phyloP scores from a whole-genome alignment of 1,140 invertebrate species.

The Elymnias hypermnestra region DNA sequence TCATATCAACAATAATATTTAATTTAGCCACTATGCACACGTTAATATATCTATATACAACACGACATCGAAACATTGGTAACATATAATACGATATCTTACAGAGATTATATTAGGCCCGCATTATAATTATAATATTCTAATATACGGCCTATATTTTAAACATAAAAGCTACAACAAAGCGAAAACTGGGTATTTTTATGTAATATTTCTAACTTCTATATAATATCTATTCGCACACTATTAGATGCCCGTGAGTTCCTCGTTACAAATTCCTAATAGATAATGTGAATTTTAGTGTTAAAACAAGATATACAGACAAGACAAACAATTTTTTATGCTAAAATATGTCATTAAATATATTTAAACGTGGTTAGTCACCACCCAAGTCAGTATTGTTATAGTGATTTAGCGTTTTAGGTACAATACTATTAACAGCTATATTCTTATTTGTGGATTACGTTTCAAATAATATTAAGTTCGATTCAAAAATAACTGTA shows the following conservation, averaged over 20 bases:
- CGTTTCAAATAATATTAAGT: too few species aligned
- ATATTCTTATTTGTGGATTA: too few species aligned
- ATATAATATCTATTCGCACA: neutral
- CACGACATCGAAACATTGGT: constrained; percentile 41
- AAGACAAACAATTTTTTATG: too few species aligned
- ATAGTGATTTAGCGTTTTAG: too few species aligned
- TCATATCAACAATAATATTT: constrained; percentile 39
- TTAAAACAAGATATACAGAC: too few species aligned
- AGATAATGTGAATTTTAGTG: too few species aligned
- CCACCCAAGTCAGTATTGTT: too few species aligned
- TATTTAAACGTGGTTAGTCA: too few species aligned
- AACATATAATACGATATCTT: constrained; percentile 14
- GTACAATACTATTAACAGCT: too few species aligned
- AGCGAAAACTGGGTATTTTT: constrained; percentile 5
- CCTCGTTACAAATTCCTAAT: neutral
- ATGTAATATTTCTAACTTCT: neutral
- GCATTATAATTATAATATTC: constrained; percentile 29
- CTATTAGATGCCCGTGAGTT: constrained; percentile 1
- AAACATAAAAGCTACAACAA: constrained; percentile 14
- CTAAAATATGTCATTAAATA: too few species aligned
- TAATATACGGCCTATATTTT: constrained; percentile 9
- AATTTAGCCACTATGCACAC: constrained; percentile 19
- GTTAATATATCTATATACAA: constrained; percentile 30
- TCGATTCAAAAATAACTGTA: too few species aligned
- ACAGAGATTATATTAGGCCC: constrained; percentile 56